These are phyloP conservation scores for Rhagonycha fulva DNA, from an alignment of 2,888 invertebrate species.

Conservation along the genomic window DNA sequence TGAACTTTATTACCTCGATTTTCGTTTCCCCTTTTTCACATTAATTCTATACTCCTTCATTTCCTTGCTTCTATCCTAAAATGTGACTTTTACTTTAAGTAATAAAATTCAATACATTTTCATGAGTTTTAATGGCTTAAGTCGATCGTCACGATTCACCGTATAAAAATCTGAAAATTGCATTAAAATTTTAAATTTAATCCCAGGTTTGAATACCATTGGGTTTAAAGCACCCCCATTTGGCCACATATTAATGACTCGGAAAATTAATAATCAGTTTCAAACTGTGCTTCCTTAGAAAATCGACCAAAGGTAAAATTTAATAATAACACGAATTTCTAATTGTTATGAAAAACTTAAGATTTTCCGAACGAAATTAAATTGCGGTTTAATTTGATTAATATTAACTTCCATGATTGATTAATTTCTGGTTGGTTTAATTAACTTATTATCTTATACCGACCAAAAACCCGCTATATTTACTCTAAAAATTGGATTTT, in stretches of 20 bases:
- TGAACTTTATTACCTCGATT: constrained; percentile 32
- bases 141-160: not conserved
- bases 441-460: not conserved
- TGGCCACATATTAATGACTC: constrained; percentile 10
- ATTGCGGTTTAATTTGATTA: not conserved
- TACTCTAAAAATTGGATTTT: not conserved
- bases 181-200: not conserved
- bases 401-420: not conserved
- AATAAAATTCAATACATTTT: constrained; percentile 25
- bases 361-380: not conserved
- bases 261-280: constrained; percentile 21
- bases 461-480: not conserved
- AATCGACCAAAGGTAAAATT: constrained; percentile 6
- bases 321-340: not conserved
- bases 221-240: not conserved
- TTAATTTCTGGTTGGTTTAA: not conserved
- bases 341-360: not conserved
- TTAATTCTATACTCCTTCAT: constrained; percentile 30
- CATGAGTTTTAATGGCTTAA: constrained; percentile 8
- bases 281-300: constrained; percentile 9
- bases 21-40: constrained; percentile 28
- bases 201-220: not conserved
- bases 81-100: constrained; percentile 23
- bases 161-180: not conserved
- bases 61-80: constrained; percentile 26